A percentile compares a stretch with the other conserved stretches of the same genome.
Conservation (phyloP, 2,888 invertebrate genomes). For the Epicampocera succincta region DNA sequence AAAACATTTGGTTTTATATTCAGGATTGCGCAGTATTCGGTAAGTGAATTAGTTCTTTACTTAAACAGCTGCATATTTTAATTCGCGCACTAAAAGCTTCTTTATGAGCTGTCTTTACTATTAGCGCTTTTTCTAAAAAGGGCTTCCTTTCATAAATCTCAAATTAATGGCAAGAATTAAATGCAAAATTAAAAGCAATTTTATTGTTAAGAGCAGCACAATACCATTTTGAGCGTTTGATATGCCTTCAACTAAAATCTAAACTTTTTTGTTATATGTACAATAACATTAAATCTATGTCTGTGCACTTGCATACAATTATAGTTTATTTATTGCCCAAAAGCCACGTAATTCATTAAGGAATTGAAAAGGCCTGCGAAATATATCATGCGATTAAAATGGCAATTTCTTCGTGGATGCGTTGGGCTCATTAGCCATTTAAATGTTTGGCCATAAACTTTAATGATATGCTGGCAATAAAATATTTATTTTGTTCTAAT, state of each 20-base stretch:
- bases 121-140: not conserved
- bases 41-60: too few species aligned
- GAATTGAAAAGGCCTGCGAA: not conserved
- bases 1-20: too few species aligned
- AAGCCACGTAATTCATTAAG: not conserved
- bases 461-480: constrained; percentile 59
- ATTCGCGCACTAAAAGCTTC: not conserved
- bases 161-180: constrained; percentile 22
- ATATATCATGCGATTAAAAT: constrained; percentile 5
- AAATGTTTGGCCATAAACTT: constrained; percentile 45
- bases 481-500: constrained; percentile 64
- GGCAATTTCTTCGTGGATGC: not conserved
- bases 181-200: constrained; percentile 25
- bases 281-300: constrained; percentile 29
- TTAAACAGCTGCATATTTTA: constrained; percentile 4
- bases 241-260: not conserved
- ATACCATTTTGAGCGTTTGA: not conserved
- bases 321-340: constrained; percentile 35
- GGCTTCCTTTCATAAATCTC: constrained; percentile 30
- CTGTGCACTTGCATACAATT: not conserved
- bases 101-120: not conserved
- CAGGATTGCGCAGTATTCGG: too few species aligned
- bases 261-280: not conserved
- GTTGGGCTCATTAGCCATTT: constrained; percentile 32
- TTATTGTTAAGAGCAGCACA: constrained; percentile 3